Base-by-base conservation (phyloP, 2,113 vertebrate species). In the Callospermophilus lateralis region DNA sequence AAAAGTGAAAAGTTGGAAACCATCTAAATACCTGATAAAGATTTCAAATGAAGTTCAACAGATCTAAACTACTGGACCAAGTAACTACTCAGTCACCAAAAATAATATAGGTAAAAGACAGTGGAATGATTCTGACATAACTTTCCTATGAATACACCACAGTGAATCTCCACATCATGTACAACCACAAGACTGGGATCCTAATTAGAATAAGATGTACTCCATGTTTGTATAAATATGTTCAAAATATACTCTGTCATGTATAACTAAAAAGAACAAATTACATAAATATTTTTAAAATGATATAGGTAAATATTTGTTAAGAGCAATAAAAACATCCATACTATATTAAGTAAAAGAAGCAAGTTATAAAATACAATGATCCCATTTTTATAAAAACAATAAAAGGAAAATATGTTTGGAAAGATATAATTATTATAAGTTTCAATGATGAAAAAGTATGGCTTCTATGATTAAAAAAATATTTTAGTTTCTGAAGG, bases 401-500 rank as follows among this genome's bases (percentile, higher is more conserved):
- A 73, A 90, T 65, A 24, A 16, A 63, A 17, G 5, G 78, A 3
- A 17, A 8, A 48, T 39, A 45, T 55, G 8, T 68, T 15, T 79
- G 22, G 16, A 86, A 96, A 90, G 19, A 85, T 67, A 39, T 20
- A 93, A 34, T n/a, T 63, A 63, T 9, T 5, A 15, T 72, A 81
- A 85, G 22, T 76, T 91, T 90, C 61, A 32, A n/a, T 79, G n/a
- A 55, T 63, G 74, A 92, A 30, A 78, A 84, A n/a, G 22, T 51
- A 51, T 67, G 42, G 37, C 61, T 94, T 92, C 61, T 77, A 34
- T 77, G 58, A 77, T 68, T 76, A 80, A 39, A 58, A 92, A 90
- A 17, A 58, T 39, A 13, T 77, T 76, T 93, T 81, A 58, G 42
- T 65, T 42, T 45, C 73, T 90, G 61, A 96, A 86, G 34, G 1